A percentile compares a stretch with the other conserved stretches of the same genome.
phyloP scores from a whole-genome alignment of 1,140 invertebrate species.

The Cardiocondyla obscurior region DNA sequence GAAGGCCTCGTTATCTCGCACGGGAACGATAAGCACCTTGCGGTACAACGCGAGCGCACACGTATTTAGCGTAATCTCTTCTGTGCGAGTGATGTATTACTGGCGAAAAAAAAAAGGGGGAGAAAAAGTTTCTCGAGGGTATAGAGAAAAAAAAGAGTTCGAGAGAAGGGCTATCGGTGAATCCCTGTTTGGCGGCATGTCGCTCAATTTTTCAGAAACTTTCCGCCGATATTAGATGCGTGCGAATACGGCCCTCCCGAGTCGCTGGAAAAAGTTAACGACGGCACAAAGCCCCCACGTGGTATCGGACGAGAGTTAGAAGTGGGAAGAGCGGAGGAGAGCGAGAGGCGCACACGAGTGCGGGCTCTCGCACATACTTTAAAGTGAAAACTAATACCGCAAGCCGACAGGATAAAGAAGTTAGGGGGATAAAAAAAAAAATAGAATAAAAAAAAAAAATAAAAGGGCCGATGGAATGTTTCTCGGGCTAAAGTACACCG shows the following conservation, averaged over 20 bases:
- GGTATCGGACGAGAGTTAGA: constrained; percentile 9
- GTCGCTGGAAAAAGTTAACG: constrained; percentile 34
- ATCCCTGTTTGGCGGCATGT: constrained; percentile 55
- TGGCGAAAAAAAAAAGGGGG: background rate
- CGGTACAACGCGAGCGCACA: constrained; percentile 31
- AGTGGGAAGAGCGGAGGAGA: constrained; percentile 29
- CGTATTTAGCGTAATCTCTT: constrained; percentile 15
- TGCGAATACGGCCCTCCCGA: constrained; percentile 39
- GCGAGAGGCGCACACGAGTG: background rate
- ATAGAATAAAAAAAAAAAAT: background rate
- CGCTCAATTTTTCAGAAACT: constrained; percentile 64
- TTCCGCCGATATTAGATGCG: constrained; percentile 39
- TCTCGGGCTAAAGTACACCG: background rate
- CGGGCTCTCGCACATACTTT: background rate
- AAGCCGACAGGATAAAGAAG: constrained; percentile 31
- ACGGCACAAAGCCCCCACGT: constrained; percentile 8
- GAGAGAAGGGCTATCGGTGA: background rate
- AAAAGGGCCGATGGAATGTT: constrained; percentile 8
- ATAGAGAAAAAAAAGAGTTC: background rate
- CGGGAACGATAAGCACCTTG: constrained; percentile 18
- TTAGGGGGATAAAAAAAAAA: background rate
- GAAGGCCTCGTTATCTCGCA: constrained; percentile 9
- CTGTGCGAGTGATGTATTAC: background rate
- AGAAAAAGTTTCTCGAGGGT: too few species aligned
- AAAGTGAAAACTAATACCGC: background rate